Evolutionary conservation across 1,140 invertebrate species (phyloP), one percentile per base, ranked within the genome.

Genomic region (Musca domestica): DNA sequence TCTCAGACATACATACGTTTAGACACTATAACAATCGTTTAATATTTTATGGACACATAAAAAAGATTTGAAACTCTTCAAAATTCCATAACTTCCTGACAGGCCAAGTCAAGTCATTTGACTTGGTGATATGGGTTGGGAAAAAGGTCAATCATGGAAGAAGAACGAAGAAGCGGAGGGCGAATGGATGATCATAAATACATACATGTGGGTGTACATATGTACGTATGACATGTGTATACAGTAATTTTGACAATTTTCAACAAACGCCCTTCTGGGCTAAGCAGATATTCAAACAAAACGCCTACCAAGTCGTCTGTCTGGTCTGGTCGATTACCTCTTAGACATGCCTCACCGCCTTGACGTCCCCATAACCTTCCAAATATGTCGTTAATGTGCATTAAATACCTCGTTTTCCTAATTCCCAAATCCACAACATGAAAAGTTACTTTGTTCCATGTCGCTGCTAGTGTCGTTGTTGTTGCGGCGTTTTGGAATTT

Each of bases 191-290:
- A 30, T n/a, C n/a, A n/a, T n/a, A n/a, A 30, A 30, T 9, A 9
- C 9, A 30, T 30, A 9, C 3, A 30, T 30, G 27, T 9, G 27
- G 9, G 9, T 9, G 27, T 4, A 30, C 27, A 30, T 30, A 30
- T 9, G 9, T 9, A 30, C 9, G 27, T 30, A 30, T 30, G 6
- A 41, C 34, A 41, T 41, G 34, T 41, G 10, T 41, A 5, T 41
- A 27, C 52, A 56, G 52, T 56, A 56, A 56, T 56, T 56, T 56
- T 56, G n/a, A 56, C 52, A 56, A 56, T 27, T 56, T 56, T 56
- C 23, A 56, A 27, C 25, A 23, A 23, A 56, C 52, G 52, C 52
- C 52, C 22, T 25, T n/a, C 17, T 27, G 15, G 52, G 25, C 52
- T 27, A 23, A 22, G 23, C 14, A 56, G 25, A 56, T 56, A 27